A percentile compares a stretch with the other conserved stretches of the same genome.
These are phyloP conservation scores for Episyrphus balteatus DNA, from an alignment of 1,140 invertebrate species.

Conservation along the genomic window DNA sequence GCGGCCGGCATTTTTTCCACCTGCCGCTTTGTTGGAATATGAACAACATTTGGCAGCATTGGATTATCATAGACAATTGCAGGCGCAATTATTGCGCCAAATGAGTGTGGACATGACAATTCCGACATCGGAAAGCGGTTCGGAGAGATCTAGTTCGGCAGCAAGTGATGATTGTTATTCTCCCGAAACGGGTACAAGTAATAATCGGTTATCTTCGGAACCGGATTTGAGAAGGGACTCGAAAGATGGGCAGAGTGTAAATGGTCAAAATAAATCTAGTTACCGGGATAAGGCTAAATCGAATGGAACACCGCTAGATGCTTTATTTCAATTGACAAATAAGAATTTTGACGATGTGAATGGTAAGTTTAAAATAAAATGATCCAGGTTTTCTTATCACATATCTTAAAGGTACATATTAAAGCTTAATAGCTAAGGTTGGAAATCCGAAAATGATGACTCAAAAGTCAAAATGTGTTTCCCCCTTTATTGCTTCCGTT, in stretches of 20 bases:
- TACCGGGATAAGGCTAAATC: constrained; percentile 30
- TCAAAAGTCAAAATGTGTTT: background rate
- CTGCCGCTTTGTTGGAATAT: constrained; percentile 29
- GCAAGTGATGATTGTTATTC: constrained; percentile 56
- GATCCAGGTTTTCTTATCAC: background rate
- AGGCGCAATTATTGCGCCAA: constrained; percentile 28
- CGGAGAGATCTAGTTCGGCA: constrained; percentile 47
- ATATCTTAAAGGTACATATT: background rate
- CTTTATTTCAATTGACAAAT: constrained; percentile 93
- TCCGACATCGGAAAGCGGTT: constrained; percentile 34
- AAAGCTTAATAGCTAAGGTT: background rate
- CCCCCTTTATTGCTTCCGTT: background rate
- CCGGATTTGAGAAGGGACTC: constrained; percentile 8
- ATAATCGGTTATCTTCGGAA: background rate
- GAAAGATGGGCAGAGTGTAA: background rate
- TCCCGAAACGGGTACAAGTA: constrained; percentile 34
- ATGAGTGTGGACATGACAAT: constrained; percentile 33
- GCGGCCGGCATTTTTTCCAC: constrained; percentile 27
- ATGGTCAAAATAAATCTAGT: background rate
- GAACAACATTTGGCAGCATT: constrained; percentile 42
- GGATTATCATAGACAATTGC: constrained; percentile 43
- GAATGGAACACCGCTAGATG: constrained; percentile 77
- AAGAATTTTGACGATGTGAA: constrained; percentile 82
- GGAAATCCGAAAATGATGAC: background rate
- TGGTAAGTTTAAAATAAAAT: constrained; percentile 50